These are phyloP conservation scores for Basileuterus tristriatus DNA, from an alignment of 2,797 vertebrate genomes.

Conservation along the genomic window DNA sequence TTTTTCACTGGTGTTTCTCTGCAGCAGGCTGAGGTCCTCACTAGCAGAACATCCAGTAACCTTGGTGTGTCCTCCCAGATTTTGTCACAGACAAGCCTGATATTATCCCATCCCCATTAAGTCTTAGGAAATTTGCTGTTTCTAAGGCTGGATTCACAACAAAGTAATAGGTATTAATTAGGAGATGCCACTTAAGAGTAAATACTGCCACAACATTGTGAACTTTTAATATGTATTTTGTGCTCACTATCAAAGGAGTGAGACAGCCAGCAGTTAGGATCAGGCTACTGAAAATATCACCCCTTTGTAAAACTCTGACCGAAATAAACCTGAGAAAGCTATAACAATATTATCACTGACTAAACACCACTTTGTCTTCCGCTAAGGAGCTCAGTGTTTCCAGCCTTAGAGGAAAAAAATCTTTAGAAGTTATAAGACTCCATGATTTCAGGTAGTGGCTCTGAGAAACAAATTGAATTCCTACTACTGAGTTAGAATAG, in stretches of 20 bases:
- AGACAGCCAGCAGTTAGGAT: background rate
- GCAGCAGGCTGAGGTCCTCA: rapidly evolving
- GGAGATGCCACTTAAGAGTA: background rate
- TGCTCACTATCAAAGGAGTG: background rate
- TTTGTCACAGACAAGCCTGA: background rate
- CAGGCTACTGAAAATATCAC: background rate
- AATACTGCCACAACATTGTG: background rate
- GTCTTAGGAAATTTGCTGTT: background rate
- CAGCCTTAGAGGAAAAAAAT: background rate
- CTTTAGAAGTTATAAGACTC: background rate
- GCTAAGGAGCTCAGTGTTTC: background rate
- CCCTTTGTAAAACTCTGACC: background rate
- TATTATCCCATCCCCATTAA: background rate
- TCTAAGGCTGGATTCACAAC: background rate
- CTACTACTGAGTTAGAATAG: background rate
- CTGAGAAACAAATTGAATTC: background rate
- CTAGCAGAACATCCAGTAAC: background rate
- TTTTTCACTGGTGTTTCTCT: background rate
- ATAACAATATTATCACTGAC: background rate
- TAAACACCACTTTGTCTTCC: background rate
- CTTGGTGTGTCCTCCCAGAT: background rate
- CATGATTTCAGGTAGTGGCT: background rate
- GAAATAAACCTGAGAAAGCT: background rate
- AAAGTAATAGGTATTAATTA: background rate
- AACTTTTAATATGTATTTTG: background rate